Evolutionary conservation across 2,888 invertebrate species (phyloP).

Genomic region (Linyphia triangularis): DNA sequence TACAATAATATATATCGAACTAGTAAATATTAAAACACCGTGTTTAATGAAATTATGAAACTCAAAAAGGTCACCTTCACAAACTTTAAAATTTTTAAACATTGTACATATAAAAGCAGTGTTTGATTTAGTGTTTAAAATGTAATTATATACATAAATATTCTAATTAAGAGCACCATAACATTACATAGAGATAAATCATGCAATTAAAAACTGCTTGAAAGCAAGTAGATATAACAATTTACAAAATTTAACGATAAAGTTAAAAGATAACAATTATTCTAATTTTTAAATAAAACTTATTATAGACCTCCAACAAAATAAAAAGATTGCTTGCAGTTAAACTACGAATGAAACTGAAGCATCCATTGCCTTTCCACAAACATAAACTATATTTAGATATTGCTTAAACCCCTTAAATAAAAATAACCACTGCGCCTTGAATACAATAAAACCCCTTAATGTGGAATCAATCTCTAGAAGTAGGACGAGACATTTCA

Average conservation of each 20-base stretch:
- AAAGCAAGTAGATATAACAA: constrained; percentile 8
- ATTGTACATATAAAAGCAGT: constrained; percentile 32
- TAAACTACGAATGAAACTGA: not conserved
- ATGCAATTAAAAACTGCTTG: constrained; percentile 24
- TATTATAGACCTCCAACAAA: not conserved
- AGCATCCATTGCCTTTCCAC: not conserved
- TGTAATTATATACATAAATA: constrained; percentile 8
- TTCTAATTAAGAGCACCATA: constrained; percentile 51
- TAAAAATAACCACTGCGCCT: constrained; percentile 5
- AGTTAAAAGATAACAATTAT: not conserved
- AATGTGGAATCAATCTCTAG: not conserved
- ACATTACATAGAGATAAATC: constrained; percentile 22
- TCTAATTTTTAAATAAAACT: not conserved
- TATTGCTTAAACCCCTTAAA: not conserved
- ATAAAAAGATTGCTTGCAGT: not conserved
- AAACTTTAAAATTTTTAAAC: not conserved
- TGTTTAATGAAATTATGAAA: no score
- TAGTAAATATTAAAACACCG: not conserved
- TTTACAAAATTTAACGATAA: not conserved
- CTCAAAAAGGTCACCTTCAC: no score
- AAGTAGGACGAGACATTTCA: constrained; percentile 8
- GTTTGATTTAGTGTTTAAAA: constrained; percentile 26
- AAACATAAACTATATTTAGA: not conserved
- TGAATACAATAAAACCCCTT: not conserved
- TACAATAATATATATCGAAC: not conserved